Percentiles rank a stretch among this genome's conserved stretches.
Evolutionary conservation across 2,113 vertebrate genomes (phyloP).

Genomic region (Oostethus manadensis): DNA sequence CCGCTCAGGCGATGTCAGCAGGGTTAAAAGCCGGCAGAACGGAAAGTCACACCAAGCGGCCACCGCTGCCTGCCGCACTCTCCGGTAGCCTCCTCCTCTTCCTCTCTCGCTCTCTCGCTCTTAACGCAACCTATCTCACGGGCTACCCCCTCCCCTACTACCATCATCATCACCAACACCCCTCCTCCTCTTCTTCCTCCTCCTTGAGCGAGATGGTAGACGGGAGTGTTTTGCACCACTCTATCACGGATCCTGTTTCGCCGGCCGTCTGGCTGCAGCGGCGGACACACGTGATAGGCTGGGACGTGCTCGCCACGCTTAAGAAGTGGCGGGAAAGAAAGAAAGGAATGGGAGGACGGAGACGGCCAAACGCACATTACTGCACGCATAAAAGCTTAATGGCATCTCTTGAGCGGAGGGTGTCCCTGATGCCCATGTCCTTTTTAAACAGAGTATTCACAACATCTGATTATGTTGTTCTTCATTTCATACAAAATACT

Average conservation of each 20-base stretch:
- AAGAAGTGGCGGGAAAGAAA: conserved; percentile 49
- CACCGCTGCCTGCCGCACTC: conserved; percentile 69
- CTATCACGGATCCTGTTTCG: conserved; percentile 81
- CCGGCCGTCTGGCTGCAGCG: conserved; percentile 72
- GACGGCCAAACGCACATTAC: neutral
- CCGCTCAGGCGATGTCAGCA: conserved; percentile 55
- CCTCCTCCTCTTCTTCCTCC: conserved; percentile 8
- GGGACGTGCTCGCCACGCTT: conserved; percentile 62
- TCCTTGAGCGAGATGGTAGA: conserved; percentile 70
- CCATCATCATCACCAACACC: neutral
- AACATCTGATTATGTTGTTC: too few species aligned
- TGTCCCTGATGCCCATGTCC: too few species aligned
- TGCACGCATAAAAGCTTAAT: too few species aligned
- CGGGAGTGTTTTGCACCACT: conserved; percentile 73
- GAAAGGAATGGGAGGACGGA: conserved; percentile 42
- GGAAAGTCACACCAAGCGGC: conserved; percentile 68
- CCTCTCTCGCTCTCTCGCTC: conserved; percentile 35
- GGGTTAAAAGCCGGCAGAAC: conserved; percentile 68
- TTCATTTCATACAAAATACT: too few species aligned
- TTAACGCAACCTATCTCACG: conserved; percentile 51
- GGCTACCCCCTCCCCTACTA: conserved; percentile 32
- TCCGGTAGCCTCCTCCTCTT: conserved; percentile 57
- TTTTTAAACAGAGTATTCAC: conserved; percentile 2
- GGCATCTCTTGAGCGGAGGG: too few species aligned
- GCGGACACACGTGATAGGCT: conserved; percentile 84